Evolutionary conservation across 2,888 invertebrate species (phyloP), one percentile per base, ranked within the genome.

Genomic region (Metopia argyrocephala): DNA sequence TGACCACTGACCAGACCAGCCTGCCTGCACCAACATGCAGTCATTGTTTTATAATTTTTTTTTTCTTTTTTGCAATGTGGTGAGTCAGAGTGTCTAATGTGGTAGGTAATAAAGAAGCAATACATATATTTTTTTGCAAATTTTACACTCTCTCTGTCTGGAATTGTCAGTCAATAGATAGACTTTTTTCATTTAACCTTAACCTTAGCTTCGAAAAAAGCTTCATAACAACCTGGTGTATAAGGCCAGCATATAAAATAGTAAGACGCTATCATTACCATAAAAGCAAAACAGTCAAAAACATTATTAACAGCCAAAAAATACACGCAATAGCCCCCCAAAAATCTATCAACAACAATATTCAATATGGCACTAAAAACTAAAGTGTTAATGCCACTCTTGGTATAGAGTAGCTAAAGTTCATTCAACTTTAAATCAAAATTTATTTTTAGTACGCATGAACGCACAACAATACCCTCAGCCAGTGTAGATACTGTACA

Each of bases 171-270:
- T n/a, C n/a, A n/a, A n/a, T n/a, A n/a, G n/a, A 20, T n/a, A 18
- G 6, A 54, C 54, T 25, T 27, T 38, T 38, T 38, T 38, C 15
- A 70, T 70, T 61, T 88, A 87, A 87, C 87, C 87, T 87, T 87
- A 87, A 87, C 88, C 87, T 87, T 88, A 87, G 87, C 88, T 88
- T 87, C 89, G 88, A 89, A 89, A 89, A 89, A 89, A 89, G 89
- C 89, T 89, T 88, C 87, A 87, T 85, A 84, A 85, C 88, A 87
- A 89, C 87, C 88, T 87, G 87, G 85, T 85, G 85, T 86, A 89
- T 86, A 84, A 87, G 89, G 89, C 88, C 87, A 87, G 78, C 89
- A 89, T 73, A 66, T 79, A 83, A 78, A 74, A 25, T 71, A 83
- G 82, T 68, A 66, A 46, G 65, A 15, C 68, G 64, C 56, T 64